These are phyloP conservation scores for Orthosia incerta DNA, from an alignment of 2,888 invertebrate genomes.

Conservation along the genomic window DNA sequence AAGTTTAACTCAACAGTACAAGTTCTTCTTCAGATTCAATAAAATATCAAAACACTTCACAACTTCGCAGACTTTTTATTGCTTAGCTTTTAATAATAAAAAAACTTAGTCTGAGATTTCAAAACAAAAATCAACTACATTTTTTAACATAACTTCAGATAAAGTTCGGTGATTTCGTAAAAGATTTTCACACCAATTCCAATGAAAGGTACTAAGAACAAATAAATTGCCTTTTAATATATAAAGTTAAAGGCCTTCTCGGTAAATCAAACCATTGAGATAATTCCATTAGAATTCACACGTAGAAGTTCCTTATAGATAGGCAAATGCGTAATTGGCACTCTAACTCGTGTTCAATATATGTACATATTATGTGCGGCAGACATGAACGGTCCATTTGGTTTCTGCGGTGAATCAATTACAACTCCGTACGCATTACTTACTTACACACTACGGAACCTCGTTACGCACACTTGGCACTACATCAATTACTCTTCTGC, in stretches of 20 bases:
- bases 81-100: constrained; percentile 18
- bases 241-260: constrained; percentile 8
- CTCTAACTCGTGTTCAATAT: background rate
- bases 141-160: constrained; percentile 20
- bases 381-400: constrained; percentile 40
- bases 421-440: constrained; percentile 42
- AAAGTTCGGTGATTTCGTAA: constrained; percentile 28
- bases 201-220: constrained; percentile 15
- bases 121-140: constrained; percentile 27
- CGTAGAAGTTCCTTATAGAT: constrained; percentile 4
- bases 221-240: constrained; percentile 10
- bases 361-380: background rate
- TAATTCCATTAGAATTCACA: constrained; percentile 23
- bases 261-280: constrained; percentile 20
- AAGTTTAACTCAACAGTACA: constrained; percentile 18
- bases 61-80: constrained; percentile 40
- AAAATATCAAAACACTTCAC: constrained; percentile 15
- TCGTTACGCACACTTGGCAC: constrained; percentile 42
- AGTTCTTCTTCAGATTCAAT: constrained; percentile 13
- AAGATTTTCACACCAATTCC: constrained; percentile 27
- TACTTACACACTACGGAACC: constrained; percentile 31
- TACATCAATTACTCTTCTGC: constrained; percentile 33
- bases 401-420: constrained; percentile 45
- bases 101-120: constrained; percentile 21
- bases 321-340: background rate